Base-by-base conservation (phyloP, 1,140 invertebrate species). In the Diorhabda elongata region DNA sequence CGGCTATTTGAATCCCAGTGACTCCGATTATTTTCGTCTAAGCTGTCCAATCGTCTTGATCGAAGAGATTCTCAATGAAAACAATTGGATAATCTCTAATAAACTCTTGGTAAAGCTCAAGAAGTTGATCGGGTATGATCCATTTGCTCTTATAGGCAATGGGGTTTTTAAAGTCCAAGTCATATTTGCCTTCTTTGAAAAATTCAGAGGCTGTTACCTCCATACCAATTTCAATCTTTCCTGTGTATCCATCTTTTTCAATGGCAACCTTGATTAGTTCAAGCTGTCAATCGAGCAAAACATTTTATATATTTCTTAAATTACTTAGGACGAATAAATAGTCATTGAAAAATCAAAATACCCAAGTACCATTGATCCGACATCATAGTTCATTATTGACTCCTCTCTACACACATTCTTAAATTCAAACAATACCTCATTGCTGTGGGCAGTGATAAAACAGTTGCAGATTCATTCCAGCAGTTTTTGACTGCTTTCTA, bases 181-280 rank as follows among this genome's bases (percentile, higher is more conserved):
- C 97, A 81, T 99, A 99, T 70, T 89, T 88, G 3, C 74, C 92
- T 74, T 95, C 89, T 77, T 91, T 90, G 78, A 80, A 85, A 86
- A 99, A 99, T 84, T 99, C 98, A 42, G 96, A 98, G 3, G 98
- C 97, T 52, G 98, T 98, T 44, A 98, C 95, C 85, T 99, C 97
- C 97, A 99, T 99, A 64, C 96, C 98, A 81, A 99, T 99, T 78
- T 98, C 91, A 80, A 96, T 86, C 82, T 95, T 95, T 71, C 94
- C 96, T 75, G 91, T 93, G 83, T 98, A 98, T 56, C 96, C 95
- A 81, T 95, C 94, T 78, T 94, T 93, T 73, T 91, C 91, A 79
- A 99, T 98, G 71, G 98, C 96, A 77, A 92, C 90, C 44, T 88
- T 90, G 74, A 99, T 92, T 3, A 99, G 86, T 72, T 88, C 89